These are phyloP conservation scores for Herminia tarsipennalis DNA, from an alignment of 2,888 invertebrate genomes.

Conservation along the genomic window DNA sequence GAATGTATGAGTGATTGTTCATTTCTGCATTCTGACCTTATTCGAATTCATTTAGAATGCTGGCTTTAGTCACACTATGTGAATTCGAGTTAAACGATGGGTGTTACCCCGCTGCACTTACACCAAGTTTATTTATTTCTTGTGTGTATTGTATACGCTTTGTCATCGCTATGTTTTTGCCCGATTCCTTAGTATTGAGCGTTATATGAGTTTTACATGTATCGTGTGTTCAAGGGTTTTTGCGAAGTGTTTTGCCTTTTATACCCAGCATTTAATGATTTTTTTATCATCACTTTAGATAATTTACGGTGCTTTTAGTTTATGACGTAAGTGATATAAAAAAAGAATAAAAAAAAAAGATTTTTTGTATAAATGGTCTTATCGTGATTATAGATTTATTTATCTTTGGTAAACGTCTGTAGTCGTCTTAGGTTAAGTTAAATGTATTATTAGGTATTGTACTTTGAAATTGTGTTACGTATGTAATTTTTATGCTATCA, in stretches of 20 bases:
- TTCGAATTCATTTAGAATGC: constrained; percentile 22
- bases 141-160: constrained; percentile 55
- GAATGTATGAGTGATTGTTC: constrained; percentile 46
- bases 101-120: constrained; percentile 21
- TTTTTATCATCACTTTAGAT: constrained; percentile 44
- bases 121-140: constrained; percentile 23
- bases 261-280: constrained; percentile 58
- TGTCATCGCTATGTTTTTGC: constrained; percentile 62
- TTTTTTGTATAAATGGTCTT: constrained; percentile 44
- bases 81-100: constrained; percentile 20
- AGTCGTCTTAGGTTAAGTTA: constrained; percentile 50
- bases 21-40: constrained; percentile 27
- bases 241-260: constrained; percentile 67
- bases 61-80: constrained; percentile 15
- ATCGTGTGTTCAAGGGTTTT: constrained; percentile 51
- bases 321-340: constrained; percentile 41
- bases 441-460: constrained; percentile 34
- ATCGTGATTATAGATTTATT: constrained; percentile 45
- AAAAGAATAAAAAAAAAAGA: constrained; percentile 20
- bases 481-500: constrained; percentile 10
- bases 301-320: constrained; percentile 57
- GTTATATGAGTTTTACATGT: constrained; percentile 39
- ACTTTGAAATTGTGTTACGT: constrained; percentile 38
- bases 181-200: constrained; percentile 50
- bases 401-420: constrained; percentile 39